Base-by-base conservation (phyloP, 2,113 vertebrate genomes). In the Hyperopisus bebe region DNA sequence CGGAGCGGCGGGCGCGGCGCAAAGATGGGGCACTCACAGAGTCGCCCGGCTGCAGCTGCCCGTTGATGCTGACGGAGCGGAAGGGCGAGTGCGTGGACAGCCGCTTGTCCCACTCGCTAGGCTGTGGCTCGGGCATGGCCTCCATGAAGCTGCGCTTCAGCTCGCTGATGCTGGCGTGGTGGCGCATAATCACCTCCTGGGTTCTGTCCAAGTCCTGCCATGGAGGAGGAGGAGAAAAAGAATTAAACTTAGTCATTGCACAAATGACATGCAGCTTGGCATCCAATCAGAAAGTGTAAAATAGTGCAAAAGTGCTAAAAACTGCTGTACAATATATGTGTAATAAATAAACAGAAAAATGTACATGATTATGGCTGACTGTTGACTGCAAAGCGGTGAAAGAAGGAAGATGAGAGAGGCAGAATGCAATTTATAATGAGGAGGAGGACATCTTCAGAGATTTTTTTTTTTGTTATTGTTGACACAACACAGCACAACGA, bases 81-180 rank as follows among this genome's bases (percentile, higher is more conserved):
- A 98, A 97, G 0, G 98, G 98, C 5, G 97, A 98, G 94, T 99
- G 98, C 42, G 96, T 95, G 66, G 98, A 99, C 90, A 99, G 95
- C 27, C 98, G 98, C 89, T 98, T 98, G 94, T 99, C 98, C 98
- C 98, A 99, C 92, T 99, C 98, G 5, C 97, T 99, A 86, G 97
- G 97, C 80, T 95, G 95, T 6, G 94, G 93, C 88, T 98, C 97
- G 0, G 98, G 97, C 55, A 97, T 93, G 0, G 98, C 95, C 89
- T 98, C 98, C 98, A 99, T 99, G 90, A 99, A 99, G 94, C 96
- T 97, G 93, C 98, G 97, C 94, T 99, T 99, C 93, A 99, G 90
- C 92, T 98, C 97, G n/a, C 97, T 98, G 94, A 99, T 97, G 90
- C 96, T 99, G 94, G 98, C 98, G 0, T 99, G 98, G 90, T 99